These are phyloP conservation scores for Popillia japonica DNA, from an alignment of 1,140 invertebrate species.

Conservation along the genomic window DNA sequence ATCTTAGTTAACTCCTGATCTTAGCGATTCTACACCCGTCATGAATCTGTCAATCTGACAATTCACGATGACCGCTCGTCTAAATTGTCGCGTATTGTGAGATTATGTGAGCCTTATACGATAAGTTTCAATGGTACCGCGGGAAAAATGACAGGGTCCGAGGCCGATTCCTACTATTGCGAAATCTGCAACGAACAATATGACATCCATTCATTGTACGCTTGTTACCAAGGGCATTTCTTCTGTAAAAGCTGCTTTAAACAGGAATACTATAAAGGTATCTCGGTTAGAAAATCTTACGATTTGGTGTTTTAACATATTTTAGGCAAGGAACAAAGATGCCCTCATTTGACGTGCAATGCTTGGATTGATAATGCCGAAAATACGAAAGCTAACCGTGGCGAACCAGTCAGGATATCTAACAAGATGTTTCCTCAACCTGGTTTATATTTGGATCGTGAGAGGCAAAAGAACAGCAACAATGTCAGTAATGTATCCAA, in stretches of 20 bases:
- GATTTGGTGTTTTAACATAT: not conserved
- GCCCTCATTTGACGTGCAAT: conserved; percentile 36
- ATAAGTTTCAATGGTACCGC: conserved; percentile 12
- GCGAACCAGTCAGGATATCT: conserved; percentile 15
- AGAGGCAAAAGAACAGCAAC: not conserved
- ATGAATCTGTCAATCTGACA: conserved; percentile 25
- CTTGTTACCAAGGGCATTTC: conserved; percentile 46
- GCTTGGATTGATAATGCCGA: conserved; percentile 29
- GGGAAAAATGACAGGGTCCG: conserved; percentile 36
- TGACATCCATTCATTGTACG: conserved; percentile 41
- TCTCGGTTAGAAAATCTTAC: no score
- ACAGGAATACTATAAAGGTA: conserved; percentile 41
- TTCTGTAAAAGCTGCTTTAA: conserved; percentile 43
- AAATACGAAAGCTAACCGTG: not conserved
- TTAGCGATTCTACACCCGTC: not conserved
- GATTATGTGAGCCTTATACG: not conserved
- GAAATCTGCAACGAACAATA: conserved; percentile 42
- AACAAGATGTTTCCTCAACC: conserved; percentile 38
- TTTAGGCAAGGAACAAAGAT: conserved; percentile 32
- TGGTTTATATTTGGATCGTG: not conserved
- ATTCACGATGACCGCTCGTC: conserved; percentile 26
- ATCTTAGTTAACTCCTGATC: conserved; percentile 14
- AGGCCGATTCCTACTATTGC: conserved; percentile 41
- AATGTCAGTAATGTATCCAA: not conserved
- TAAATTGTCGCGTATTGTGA: conserved; percentile 39